Conservation (phyloP, 2,888 invertebrate genomes). For the Acleris holmiana region DNA sequence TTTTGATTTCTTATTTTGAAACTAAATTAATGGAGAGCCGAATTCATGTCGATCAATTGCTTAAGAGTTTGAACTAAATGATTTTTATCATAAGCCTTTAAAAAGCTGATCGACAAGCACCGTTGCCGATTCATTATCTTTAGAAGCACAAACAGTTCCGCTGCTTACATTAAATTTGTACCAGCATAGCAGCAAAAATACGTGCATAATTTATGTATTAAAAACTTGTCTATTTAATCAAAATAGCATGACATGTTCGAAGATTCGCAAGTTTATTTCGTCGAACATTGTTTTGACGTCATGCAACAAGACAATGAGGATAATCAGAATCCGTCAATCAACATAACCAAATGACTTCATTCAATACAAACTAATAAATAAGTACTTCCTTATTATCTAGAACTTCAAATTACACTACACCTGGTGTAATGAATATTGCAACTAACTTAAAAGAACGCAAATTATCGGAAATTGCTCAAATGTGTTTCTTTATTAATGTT, state of each 20-base stretch:
- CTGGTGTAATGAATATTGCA: neutral
- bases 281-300: constrained; percentile 4
- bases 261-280: neutral
- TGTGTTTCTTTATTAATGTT: constrained; percentile 46
- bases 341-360: constrained; percentile 7
- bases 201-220: neutral
- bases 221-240: neutral
- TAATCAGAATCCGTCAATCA: constrained; percentile 9
- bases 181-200: neutral
- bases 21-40: constrained; percentile 28
- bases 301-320: constrained; percentile 7
- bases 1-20: constrained; percentile 33
- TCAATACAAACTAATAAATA: constrained; percentile 10
- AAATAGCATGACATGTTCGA: constrained; percentile 5
- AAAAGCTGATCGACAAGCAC: constrained; percentile 22
- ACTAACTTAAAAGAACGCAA: constrained; percentile 30
- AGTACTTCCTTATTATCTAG: neutral
- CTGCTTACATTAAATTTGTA: neutral
- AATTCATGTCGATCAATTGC: constrained; percentile 30
- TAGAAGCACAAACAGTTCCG: constrained; percentile 5
- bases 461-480: constrained; percentile 33
- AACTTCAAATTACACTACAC: neutral
- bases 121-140: constrained; percentile 13
- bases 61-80: constrained; percentile 21
- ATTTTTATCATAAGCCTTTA: constrained; percentile 27